These are phyloP conservation scores for Malacosoma neustria DNA, from an alignment of 2,888 invertebrate genomes.

Conservation along the genomic window DNA sequence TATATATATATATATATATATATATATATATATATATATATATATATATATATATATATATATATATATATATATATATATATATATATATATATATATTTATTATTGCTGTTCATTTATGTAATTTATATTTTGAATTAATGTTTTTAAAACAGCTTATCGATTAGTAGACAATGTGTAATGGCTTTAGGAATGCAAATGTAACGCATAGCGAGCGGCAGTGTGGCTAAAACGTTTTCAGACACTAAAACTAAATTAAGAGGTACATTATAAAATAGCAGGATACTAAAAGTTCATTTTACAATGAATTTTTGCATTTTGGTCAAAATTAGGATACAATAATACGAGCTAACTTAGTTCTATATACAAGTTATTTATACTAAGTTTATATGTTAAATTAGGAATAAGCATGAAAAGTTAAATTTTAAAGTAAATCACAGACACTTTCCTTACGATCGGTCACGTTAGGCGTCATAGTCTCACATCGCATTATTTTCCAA, in stretches of 20 bases:
- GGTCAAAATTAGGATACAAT: slow-evolving; percentile 52
- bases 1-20: no score
- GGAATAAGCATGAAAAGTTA: slow-evolving; percentile 62
- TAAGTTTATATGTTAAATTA: slow-evolving; percentile 52
- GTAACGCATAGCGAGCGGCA: neutral
- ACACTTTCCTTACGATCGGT: slow-evolving; percentile 59
- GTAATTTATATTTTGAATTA: no score
- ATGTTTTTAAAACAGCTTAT: no score
- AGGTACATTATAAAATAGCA: neutral
- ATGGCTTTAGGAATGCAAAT: neutral
- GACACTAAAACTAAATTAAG: neutral
- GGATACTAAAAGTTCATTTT: slow-evolving; percentile 23
- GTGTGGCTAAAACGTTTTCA: neutral
- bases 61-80: no score
- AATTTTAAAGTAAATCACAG: slow-evolving; percentile 70
- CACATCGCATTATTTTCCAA: slow-evolving; percentile 7
- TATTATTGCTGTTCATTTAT: no score
- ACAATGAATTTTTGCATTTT: slow-evolving; percentile 39
- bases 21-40: no score
- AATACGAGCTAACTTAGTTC: slow-evolving; percentile 46
- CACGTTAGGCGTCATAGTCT: slow-evolving; percentile 35
- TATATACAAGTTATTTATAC: slow-evolving; percentile 57
- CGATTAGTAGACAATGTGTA: neutral
- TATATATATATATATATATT: no score
- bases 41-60: no score